Percentiles rank a stretch among this genome's conserved stretches.
Evolutionary conservation across 2,888 invertebrate genomes (phyloP).

Genomic region (Nephrocerus scutellatus): DNA sequence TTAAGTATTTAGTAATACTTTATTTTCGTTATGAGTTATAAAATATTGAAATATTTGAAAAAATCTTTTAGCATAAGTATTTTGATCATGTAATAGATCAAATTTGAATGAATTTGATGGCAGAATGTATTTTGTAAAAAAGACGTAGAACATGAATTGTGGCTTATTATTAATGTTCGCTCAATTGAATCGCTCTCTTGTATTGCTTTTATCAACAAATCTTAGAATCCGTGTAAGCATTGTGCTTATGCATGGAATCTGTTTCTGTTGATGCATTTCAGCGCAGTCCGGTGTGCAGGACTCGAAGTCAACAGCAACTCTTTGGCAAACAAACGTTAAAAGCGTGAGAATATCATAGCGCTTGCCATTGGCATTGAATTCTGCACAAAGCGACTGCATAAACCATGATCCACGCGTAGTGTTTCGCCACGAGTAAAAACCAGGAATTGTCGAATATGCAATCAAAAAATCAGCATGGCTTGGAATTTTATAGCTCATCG

Average conservation of each 20-base stretch:
- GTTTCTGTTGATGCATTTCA: slow-evolving; percentile 83
- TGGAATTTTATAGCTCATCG: slow-evolving; percentile 73
- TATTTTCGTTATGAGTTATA: too few relatives aligned
- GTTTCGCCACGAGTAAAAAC: slow-evolving; percentile 92
- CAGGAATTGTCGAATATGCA: slow-evolving; percentile 89
- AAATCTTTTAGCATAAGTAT: too few relatives aligned
- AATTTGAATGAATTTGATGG: too few relatives aligned
- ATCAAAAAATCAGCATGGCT: slow-evolving; percentile 89
- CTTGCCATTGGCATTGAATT: slow-evolving; percentile 64
- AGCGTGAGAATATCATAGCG: slow-evolving; percentile 76
- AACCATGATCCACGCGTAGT: slow-evolving; percentile 94
- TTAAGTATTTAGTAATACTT: too few relatives aligned
- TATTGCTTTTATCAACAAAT: slow-evolving; percentile 56
- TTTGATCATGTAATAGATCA: too few relatives aligned
- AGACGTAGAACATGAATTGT: too few relatives aligned
- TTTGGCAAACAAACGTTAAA: slow-evolving; percentile 75
- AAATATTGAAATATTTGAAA: too few relatives aligned
- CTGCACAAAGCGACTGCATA: slow-evolving; percentile 82
- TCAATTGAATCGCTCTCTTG: too few relatives aligned
- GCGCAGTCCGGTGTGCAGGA: slow-evolving; percentile 75
- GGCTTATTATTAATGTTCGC: too few relatives aligned
- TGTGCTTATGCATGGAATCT: slow-evolving; percentile 87
- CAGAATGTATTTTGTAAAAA: too few relatives aligned
- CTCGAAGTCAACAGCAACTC: slow-evolving; percentile 84
- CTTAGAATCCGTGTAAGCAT: slow-evolving; percentile 79